A percentile compares a stretch with the other conserved stretches of the same genome.
Evolutionary conservation across 2,113 vertebrate genomes (phyloP).

Genomic region (Amblyopsis rosae): DNA sequence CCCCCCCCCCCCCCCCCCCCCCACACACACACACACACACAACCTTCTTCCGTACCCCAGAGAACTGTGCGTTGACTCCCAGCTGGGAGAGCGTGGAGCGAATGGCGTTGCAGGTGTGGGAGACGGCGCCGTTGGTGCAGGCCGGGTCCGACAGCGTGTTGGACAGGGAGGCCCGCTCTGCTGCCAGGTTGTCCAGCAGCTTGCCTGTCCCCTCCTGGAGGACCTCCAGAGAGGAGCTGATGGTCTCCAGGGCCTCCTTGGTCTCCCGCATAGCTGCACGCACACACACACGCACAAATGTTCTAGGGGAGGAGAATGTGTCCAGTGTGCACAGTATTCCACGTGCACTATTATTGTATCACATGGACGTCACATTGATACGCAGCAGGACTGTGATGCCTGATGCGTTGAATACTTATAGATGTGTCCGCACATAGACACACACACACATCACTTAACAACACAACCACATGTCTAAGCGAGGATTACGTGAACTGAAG

Average conservation of each 20-base stretch:
- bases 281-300: background rate
- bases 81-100: conserved; percentile 78
- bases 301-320: background rate
- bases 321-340: background rate
- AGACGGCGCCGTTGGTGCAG: conserved; percentile 71
- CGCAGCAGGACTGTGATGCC: too few relatives aligned
- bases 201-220: conserved; percentile 76
- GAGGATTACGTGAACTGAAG: conserved; percentile 20
- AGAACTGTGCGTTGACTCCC: conserved; percentile 74
- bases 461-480: conserved; percentile 10
- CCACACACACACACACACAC: too few relatives aligned
- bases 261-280: conserved; percentile 85
- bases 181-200: conserved; percentile 76
- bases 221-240: conserved; percentile 78
- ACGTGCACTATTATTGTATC: too few relatives aligned
- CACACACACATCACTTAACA: background rate
- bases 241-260: conserved; percentile 81
- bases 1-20: too few relatives aligned
- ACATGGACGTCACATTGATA: too few relatives aligned
- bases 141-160: conserved; percentile 81
- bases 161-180: conserved; percentile 74
- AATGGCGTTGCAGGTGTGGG: conserved; percentile 80
- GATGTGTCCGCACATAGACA: background rate
- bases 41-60: conserved; percentile 64
- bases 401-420: background rate